Conservation (phyloP, 1,140 invertebrate genomes). For the Drosophila trapezifrons region DNA sequence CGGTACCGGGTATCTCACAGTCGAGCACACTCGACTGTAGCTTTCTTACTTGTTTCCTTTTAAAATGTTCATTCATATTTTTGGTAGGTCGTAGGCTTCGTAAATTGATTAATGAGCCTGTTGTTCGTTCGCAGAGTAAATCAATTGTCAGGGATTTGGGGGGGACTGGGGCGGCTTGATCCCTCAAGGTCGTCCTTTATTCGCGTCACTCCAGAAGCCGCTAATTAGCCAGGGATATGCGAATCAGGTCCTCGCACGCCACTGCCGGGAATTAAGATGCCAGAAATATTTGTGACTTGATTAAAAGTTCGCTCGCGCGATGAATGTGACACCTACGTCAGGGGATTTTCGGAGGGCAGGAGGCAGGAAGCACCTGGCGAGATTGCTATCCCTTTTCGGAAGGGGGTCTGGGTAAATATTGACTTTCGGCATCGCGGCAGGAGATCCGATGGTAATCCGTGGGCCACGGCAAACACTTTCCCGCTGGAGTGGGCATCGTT, state of each 20-base stretch:
- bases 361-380: conserved; percentile 22
- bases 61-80: conserved; percentile 15
- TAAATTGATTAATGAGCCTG: conserved; percentile 42
- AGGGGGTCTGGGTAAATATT: conserved; percentile 56
- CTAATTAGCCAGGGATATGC: conserved; percentile 54
- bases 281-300: conserved; percentile 52
- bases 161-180: background rate
- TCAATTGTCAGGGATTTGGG: conserved; percentile 11
- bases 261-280: conserved; percentile 20
- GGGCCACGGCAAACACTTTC: conserved; percentile 51
- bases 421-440: conserved; percentile 35
- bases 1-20: too few species aligned
- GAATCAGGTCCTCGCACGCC: conserved; percentile 45
- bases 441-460: conserved; percentile 47
- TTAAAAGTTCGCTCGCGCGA: conserved; percentile 39
- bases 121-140: conserved; percentile 19
- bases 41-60: too few species aligned
- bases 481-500: background rate
- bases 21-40: too few species aligned
- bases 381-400: conserved; percentile 31
- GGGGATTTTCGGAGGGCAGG: background rate
- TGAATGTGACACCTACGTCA: conserved; percentile 26
- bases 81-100: conserved; percentile 5
- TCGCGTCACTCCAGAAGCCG: conserved; percentile 13
- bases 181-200: conserved; percentile 40